Base-by-base conservation (phyloP, 2,888 invertebrate species). In the Apocheima hispidaria region DNA sequence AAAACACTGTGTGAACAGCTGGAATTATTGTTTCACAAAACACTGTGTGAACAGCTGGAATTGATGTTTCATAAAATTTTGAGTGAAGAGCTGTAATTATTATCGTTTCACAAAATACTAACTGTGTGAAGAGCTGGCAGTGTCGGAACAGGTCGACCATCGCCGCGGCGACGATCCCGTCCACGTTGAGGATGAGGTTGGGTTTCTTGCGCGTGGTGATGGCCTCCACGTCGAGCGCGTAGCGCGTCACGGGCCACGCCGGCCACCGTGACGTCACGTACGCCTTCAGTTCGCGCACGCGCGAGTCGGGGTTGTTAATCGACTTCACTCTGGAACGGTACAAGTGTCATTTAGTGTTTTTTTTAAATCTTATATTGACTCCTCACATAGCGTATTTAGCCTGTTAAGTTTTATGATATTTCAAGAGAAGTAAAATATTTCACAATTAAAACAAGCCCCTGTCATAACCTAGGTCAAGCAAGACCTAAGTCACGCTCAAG, bases 191-290 rank as follows among this genome's bases (percentile, higher is more conserved):
- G 84, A 99, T 99, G 59, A 99, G 94, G 93, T 99, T 99, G n/a
- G 99, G 99, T 92, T 99, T 99, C 95, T 99, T 99, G 75, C 98
- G 96, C 2, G 99, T 99, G 18, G 99, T 99, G 80, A 99, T 98
- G 82, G 99, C 99, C 81, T 99, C 99, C 33, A 99, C 99, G 92
- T 99, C 98, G 10, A 99, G 93, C 1, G 99, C 99, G 88, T 99
- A 99, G 66, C 97, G 95, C 10, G 99, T 94, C n/a, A 99, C 94
- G 0, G 99, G 99, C 72, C 97, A 98, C 2, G 96, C 95, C 1
- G 99, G 99, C 94, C 99, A 99, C 82, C 98, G 96, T 60, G 98
- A 95, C 88, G 98, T 94, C 18, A 99, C 99, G 88, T 97, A 99
- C 76, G 99, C 97, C 83, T 99, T 99, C 73, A 99, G 95, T 69